Base-by-base conservation (phyloP, 2,888 invertebrate genomes). In the Myathropa florea region DNA sequence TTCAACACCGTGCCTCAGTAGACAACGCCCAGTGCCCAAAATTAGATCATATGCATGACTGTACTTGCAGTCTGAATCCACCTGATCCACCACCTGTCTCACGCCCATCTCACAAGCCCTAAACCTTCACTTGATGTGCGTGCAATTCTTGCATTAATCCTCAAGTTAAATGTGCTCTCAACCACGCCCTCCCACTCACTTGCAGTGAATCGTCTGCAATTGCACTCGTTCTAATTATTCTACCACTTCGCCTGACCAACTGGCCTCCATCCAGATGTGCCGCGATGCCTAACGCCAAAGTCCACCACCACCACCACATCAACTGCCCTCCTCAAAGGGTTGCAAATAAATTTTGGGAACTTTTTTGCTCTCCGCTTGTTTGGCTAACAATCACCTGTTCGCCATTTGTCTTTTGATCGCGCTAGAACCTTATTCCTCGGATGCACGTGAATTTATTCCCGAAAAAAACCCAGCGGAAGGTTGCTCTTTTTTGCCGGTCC, bases 401-500 rank as follows among this genome's bases (percentile, higher is more conserved):
- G 55, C 79, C 86, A 79, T 87, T 87, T 87, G 86, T 87, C 86
- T 87, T 87, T 83, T 83, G 83, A 76, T 76, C 86, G 82, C 86
- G 86, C 83, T 82, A 86, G 83, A 86, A 82, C 70, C 76, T 72
- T 76, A 86, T 70, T 82, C 64, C 18, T 28, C 7, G 59, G 26
- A 63, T 81, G 46, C 4, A 81, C 76, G 71, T 33, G 46, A 78
- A 83, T 73, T 79, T 64, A 68, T 83, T 68, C 23, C 28, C 70
- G 59, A 67, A 65, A 65, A 12, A 14, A 23, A 60, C n/a, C n/a
- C 18, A 36, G 12, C n/a, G 36, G 28, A 24, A 61, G 26, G 18
- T 65, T 72, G 55, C 1, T 23, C 30, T 59, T 68, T 12, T 26
- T 77, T 53, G 36, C 71, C 71, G 67, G 67, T 81, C n/a, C n/a